phyloP scores from a whole-genome alignment of 2,888 invertebrate genomes.

The Monopis laevigella region DNA sequence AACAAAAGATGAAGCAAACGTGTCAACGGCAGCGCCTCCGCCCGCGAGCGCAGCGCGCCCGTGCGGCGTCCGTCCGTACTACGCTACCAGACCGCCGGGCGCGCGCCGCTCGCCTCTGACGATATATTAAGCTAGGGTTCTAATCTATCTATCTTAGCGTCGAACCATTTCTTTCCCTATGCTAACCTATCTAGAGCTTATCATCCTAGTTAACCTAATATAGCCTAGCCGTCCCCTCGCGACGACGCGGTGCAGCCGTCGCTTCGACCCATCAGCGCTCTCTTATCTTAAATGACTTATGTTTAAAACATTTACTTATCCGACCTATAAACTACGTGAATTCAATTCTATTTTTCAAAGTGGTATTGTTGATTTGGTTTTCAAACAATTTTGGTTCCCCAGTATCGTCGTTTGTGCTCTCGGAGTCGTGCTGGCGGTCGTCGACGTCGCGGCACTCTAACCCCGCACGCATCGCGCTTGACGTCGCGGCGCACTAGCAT shows the following conservation, averaged over 20 bases:
- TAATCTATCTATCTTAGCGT: conserved; percentile 61
- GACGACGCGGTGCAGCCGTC: conserved; percentile 41
- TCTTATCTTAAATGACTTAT: conserved; percentile 56
- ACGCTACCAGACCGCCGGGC: conserved; percentile 49
- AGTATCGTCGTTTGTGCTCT: conserved; percentile 47
- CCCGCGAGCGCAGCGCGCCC: conserved; percentile 30
- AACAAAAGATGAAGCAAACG: conserved; percentile 65
- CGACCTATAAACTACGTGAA: conserved; percentile 22
- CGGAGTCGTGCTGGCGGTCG: too few species aligned
- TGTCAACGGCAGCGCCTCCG: conserved; percentile 62
- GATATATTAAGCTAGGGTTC: conserved; percentile 55
- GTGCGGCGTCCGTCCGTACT: conserved; percentile 54
- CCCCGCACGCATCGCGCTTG: too few species aligned
- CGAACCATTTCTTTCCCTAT: conserved; percentile 59
- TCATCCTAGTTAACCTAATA: conserved; percentile 38
- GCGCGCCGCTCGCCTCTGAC: conserved; percentile 31
- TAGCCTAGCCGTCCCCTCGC: conserved; percentile 48
- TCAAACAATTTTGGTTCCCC: conserved; percentile 42
- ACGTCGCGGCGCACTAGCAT: too few species aligned
- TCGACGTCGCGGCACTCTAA: too few species aligned
- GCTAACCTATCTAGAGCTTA: conserved; percentile 64
- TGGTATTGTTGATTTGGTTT: conserved; percentile 55
- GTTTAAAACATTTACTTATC: conserved; percentile 58
- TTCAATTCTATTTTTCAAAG: conserved; percentile 52
- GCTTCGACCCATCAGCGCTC: conserved; percentile 46